Conservation (phyloP, 2,113 vertebrate species). For the Sphyrna mokarran region DNA sequence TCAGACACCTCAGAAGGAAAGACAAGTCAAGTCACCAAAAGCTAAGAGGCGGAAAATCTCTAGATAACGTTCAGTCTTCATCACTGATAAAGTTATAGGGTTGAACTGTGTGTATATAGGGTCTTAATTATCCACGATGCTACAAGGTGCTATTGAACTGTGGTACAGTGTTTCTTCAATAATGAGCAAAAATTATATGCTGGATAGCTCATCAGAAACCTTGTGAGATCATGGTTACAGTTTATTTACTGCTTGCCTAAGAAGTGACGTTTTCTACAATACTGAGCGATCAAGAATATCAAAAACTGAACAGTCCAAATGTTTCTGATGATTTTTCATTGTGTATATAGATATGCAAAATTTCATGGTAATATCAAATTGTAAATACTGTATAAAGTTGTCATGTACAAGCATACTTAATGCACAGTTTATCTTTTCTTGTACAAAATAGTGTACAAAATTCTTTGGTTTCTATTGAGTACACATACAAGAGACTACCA, state of each 20-base stretch:
- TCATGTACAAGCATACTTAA: conserved; percentile 98
- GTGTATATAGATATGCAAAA: conserved; percentile 98
- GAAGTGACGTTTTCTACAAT: conserved; percentile 87
- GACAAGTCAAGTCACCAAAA: conserved; percentile 91
- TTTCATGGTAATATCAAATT: conserved; percentile 88
- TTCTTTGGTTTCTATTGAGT: conserved; percentile 96
- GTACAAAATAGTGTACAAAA: conserved; percentile 98
- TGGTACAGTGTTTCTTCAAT: conserved; percentile 58
- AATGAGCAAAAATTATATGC: conserved; percentile 61
- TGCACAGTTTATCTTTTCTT: conserved; percentile 99
- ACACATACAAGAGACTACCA: conserved; percentile 74
- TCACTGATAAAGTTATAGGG: conserved; percentile 57
- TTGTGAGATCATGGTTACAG: conserved; percentile 62
- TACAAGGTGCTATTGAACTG: conserved; percentile 62
- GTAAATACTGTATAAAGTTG: conserved; percentile 99
- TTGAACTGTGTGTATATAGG: conserved; percentile 52
- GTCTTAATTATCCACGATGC: conserved; percentile 54
- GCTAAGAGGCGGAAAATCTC: conserved; percentile 98
- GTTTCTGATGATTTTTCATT: conserved; percentile 99
- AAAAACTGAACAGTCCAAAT: conserved; percentile 92
- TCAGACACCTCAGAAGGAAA: conserved; percentile 85
- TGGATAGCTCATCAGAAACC: conserved; percentile 72
- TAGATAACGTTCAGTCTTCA: conserved; percentile 93
- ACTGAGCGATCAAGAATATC: conserved; percentile 80
- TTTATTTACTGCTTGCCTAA: conserved; percentile 80